Conservation (phyloP, 1,140 invertebrate genomes). For the Leucophenga varia region DNA sequence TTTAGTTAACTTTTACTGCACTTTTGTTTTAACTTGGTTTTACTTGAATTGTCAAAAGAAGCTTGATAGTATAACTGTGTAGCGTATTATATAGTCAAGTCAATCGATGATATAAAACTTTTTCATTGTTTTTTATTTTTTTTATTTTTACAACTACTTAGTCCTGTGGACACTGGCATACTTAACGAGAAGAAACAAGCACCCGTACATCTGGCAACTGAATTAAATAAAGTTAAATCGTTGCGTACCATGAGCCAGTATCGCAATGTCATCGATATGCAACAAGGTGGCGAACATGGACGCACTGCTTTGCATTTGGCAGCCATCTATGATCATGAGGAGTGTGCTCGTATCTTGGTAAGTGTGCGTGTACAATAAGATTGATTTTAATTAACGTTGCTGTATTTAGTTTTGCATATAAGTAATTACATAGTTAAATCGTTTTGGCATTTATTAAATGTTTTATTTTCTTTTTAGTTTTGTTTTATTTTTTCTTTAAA, state of each 20-base stretch:
- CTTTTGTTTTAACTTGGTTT: no score
- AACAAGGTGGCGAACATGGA: conserved; percentile 76
- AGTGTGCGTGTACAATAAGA: no score
- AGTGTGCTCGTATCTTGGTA: conserved; percentile 77
- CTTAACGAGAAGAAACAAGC: conserved; percentile 77
- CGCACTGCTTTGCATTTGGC: conserved; percentile 78
- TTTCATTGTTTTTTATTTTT: no score
- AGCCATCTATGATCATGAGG: conserved; percentile 78
- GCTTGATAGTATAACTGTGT: no score
- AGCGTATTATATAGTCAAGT: no score
- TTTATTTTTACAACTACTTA: conserved; percentile 44
- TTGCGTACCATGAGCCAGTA: conserved; percentile 69
- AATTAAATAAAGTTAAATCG: conserved; percentile 70
- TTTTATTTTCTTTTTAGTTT: conserved; percentile 3
- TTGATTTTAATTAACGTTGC: not conserved
- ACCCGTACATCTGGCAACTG: conserved; percentile 75
- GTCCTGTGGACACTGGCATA: conserved; percentile 68
- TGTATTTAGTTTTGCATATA: not conserved
- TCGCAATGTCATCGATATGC: conserved; percentile 67
- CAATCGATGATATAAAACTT: no score
- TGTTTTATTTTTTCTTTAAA: not conserved
- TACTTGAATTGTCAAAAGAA: no score
- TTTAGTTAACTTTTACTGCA: no score
- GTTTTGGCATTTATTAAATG: not conserved
- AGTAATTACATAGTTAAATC: not conserved